A percentile compares a stretch with the other conserved stretches of the same genome.
These are phyloP conservation scores for Acholoe squamosa DNA, from an alignment of 2,888 invertebrate species.

Conservation along the genomic window DNA sequence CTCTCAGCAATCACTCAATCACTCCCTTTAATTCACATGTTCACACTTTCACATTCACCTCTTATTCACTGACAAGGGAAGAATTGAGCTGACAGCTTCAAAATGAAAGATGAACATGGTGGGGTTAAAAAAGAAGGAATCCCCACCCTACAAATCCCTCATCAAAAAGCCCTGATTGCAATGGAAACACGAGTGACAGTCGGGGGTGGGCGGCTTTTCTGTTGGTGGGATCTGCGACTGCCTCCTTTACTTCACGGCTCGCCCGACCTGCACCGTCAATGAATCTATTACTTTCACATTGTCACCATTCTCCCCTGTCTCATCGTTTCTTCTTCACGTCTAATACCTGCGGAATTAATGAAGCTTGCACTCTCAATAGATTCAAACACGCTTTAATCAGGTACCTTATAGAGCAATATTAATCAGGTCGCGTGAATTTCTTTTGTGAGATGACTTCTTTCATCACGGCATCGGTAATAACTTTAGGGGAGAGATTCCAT, in stretches of 20 bases:
- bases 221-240: not conserved
- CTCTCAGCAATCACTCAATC: not conserved
- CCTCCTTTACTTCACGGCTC: not conserved
- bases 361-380: conserved; percentile 51
- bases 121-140: not conserved
- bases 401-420: conserved; percentile 56
- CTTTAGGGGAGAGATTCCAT: conserved; percentile 8
- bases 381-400: conserved; percentile 51
- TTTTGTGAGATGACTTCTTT: conserved; percentile 35
- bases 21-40: not conserved
- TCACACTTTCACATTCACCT: not conserved
- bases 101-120: conserved; percentile 2
- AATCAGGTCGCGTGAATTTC: conserved; percentile 52
- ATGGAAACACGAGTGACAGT: not conserved
- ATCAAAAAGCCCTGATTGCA: conserved; percentile 32
- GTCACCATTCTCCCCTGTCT: conserved; percentile 16
- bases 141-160: not conserved
- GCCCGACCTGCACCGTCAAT: not conserved
- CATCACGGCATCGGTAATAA: conserved; percentile 32
- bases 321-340: conserved; percentile 26
- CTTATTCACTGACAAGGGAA: not conserved
- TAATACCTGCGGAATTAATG: conserved; percentile 52
- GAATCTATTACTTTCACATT: conserved; percentile 56
- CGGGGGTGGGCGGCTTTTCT: not conserved
- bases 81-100: not conserved